Percentiles rank a stretch among this genome's conserved stretches.
Evolutionary conservation across 2,797 vertebrate species (phyloP).

Genomic region (Meda fulgida): DNA sequence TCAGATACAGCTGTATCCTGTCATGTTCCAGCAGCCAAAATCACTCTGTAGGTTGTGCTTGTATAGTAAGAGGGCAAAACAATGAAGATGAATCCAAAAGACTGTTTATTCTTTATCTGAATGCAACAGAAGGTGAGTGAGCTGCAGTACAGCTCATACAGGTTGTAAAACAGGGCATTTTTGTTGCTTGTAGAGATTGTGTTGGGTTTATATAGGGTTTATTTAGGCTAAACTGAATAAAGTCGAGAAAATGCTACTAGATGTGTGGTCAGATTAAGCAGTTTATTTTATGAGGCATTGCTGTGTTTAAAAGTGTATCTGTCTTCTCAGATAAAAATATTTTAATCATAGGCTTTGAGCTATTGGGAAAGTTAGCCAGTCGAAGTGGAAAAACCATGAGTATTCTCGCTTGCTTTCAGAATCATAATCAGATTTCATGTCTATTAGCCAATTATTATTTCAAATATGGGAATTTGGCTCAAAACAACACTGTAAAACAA

Average conservation of each 20-base stretch:
- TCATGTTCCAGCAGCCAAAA: constrained; percentile 68
- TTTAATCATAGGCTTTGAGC: background rate
- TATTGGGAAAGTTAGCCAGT: background rate
- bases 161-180: constrained; percentile 2
- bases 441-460: background rate
- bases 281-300: constrained; percentile 1
- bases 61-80: background rate
- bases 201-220: constrained; percentile 11
- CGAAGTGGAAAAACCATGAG: background rate
- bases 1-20: constrained; percentile 68
- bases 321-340: constrained; percentile 17
- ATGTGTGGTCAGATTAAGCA: constrained; percentile 26
- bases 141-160: background rate
- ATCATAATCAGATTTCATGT: background rate
- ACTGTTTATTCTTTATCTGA: constrained; percentile 2
- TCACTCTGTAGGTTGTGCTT: constrained; percentile 47
- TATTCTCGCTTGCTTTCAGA: constrained; percentile 1
- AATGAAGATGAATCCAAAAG: background rate
- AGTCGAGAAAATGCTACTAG: constrained; percentile 4
- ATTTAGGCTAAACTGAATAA: background rate
- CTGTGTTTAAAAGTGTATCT: constrained; percentile 4
- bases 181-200: constrained; percentile 13
- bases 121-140: background rate
- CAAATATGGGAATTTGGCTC: background rate
- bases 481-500: background rate